These are phyloP conservation scores for Nemotelus nigrinus DNA, from an alignment of 2,888 invertebrate genomes.

Conservation along the genomic window DNA sequence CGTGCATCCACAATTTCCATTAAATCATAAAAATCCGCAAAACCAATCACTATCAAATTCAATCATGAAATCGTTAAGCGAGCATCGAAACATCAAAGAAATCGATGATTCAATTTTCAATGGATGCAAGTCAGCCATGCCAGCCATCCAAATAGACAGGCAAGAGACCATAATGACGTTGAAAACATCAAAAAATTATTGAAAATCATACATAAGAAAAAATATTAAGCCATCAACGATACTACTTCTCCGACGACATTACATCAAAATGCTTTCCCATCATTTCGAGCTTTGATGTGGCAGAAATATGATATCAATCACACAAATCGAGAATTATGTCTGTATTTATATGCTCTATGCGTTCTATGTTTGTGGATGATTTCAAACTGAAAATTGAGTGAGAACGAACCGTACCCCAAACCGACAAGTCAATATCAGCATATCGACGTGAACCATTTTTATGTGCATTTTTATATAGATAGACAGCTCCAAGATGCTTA, in stretches of 20 bases:
- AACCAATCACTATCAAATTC: too few species aligned
- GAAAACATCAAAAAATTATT: neutral
- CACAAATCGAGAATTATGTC: neutral
- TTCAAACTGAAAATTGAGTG: neutral
- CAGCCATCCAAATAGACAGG: neutral
- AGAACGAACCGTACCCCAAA: neutral
- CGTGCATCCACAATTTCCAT: too few species aligned
- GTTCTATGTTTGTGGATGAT: neutral
- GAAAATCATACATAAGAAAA: too few species aligned
- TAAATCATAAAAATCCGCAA: too few species aligned
- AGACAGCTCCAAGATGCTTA: neutral
- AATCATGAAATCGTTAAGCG: conserved; percentile 31
- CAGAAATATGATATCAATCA: conserved; percentile 32
- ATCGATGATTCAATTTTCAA: neutral
- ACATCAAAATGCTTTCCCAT: neutral
- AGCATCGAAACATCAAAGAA: conserved; percentile 19
- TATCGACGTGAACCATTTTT: too few species aligned
- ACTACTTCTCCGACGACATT: too few species aligned
- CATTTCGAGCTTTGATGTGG: conserved; percentile 17
- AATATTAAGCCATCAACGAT: too few species aligned
- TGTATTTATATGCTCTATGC: neutral
- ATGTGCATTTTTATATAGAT: too few species aligned
- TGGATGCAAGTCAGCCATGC: neutral
- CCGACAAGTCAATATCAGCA: too few species aligned
- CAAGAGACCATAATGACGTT: neutral